Evolutionary conservation across 2,797 vertebrate genomes (phyloP).

Genomic region (Sus cebifrons): DNA sequence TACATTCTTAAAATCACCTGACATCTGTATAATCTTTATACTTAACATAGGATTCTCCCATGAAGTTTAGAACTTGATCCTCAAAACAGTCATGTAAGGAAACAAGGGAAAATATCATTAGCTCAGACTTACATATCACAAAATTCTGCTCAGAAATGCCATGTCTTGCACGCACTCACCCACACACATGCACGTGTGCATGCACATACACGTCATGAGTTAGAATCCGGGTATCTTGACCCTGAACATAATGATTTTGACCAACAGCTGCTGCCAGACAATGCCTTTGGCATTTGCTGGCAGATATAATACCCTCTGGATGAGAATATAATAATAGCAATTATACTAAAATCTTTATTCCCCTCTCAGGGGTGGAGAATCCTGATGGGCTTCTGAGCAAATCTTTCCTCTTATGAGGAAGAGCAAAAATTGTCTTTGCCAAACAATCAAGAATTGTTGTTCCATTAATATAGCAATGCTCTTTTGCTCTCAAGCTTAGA

Average conservation of each 20-base stretch:
- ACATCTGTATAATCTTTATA: not conserved
- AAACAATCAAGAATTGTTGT: not conserved
- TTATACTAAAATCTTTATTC: not conserved
- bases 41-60: not conserved
- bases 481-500: not conserved
- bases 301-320: not conserved
- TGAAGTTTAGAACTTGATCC: not conserved
- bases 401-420: not conserved
- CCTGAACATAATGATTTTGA: not conserved
- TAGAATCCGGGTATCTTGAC: not conserved
- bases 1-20: not conserved
- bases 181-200: not conserved
- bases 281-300: not conserved
- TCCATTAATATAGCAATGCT: not conserved
- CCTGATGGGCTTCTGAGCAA: not conserved
- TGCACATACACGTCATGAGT: not conserved
- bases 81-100: not conserved
- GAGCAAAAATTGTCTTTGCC: not conserved
- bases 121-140: constrained; percentile 39
- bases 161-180: not conserved
- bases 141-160: not conserved
- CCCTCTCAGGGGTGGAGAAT: not conserved
- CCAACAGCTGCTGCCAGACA: not conserved
- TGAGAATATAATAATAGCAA: constrained; percentile 1
- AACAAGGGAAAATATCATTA: not conserved